Evolutionary conservation across 2,888 invertebrate genomes (phyloP), one percentile per base, ranked within the genome.

Genomic region (Crossocerus cetratus): DNA sequence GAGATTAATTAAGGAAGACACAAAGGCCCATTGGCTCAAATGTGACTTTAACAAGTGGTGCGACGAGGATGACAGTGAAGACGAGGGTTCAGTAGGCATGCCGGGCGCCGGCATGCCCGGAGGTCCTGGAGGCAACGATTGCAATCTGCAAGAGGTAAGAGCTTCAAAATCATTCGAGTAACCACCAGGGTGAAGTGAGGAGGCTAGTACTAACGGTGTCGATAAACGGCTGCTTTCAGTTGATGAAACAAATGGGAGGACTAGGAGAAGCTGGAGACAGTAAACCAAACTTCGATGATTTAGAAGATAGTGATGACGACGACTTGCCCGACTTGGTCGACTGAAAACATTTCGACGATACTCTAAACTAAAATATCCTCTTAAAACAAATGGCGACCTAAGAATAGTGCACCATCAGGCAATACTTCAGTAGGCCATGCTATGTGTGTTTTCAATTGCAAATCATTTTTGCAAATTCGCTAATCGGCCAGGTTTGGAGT

Each of bases 31-130:
- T 90, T 99, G 98, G 95, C 93, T 99, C 84, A 99, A 98, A 92
- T 95, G 98, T 85, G 99, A 99, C 90, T 99, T 99, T 90, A 96
- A 97, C 90, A 98, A 98, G 92, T 99, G 98, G 99, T 95, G 94
- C 91, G 99, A 99, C 91, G 99, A 99, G 91, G 97, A 97, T 87
- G 98, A 98, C 75, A 97, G 96, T 65, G 97, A 95, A 11, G 96
- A 96, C 83, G 97, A 97, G 21, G 32, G 32, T 5, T 8, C 32
- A 32, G 32, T n/a, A n/a, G n/a, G n/a, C n/a, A n/a, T n/a, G n/a
- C n/a, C n/a, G n/a, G n/a, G n/a, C n/a, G n/a, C n/a, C n/a, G n/a
- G n/a, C n/a, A n/a, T n/a, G n/a, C n/a, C n/a, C n/a, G n/a, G n/a
- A n/a, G n/a, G n/a, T n/a, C n/a, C n/a, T n/a, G n/a, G n/a, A n/a